Base-by-base conservation (phyloP, 2,888 invertebrate genomes). In the Drosophila prolongata region DNA sequence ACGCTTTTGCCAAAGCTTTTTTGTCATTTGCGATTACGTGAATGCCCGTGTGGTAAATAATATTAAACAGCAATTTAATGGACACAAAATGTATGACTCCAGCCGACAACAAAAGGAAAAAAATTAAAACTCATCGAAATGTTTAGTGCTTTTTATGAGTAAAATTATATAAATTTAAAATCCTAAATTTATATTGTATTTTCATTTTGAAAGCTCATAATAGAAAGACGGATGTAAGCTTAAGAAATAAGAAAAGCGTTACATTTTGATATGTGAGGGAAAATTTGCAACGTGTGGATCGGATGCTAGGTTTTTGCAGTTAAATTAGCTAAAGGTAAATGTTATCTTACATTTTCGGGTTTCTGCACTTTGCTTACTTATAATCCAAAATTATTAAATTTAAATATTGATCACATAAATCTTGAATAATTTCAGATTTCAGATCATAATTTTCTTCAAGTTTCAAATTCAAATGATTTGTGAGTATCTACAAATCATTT, bases 1-100 rank as follows among this genome's bases (percentile, higher is more conserved):
- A 13, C 27, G 8, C 43, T 40, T 40, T 58, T 52, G 40, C 19
- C 66, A 54, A 55, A 61, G 35, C 57, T 47, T 46, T 67, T 35
- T 55, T 76, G 69, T 69, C 79, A 74, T 66, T 76, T 73, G 61
- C 64, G 71, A 67, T 85, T 83, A 85, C 80, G 85, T 85, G 80
- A 82, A 62, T 65, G 47, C 64, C 70, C 52, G 68, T 69, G 77
- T 82, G 80, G 66, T 69, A 76, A 77, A 72, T 67, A 69, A 66
- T 76, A 75, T 83, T 81, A 77, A 77, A 70, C 47, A 64, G 50
- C 59, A 64, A 55, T 75, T 70, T 82, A 78, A 78, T 69, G 69
- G 68, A 64, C 69, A 54, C 50, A 66, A 77, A 77, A 80, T 77
- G 74, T 77, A 78, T 77, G 80, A 69, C 78, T 60, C 64, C 27